Base-by-base conservation (phyloP, 37 sponge, comb jelly and placozoan species). In the Spongilla lacustris region DNA sequence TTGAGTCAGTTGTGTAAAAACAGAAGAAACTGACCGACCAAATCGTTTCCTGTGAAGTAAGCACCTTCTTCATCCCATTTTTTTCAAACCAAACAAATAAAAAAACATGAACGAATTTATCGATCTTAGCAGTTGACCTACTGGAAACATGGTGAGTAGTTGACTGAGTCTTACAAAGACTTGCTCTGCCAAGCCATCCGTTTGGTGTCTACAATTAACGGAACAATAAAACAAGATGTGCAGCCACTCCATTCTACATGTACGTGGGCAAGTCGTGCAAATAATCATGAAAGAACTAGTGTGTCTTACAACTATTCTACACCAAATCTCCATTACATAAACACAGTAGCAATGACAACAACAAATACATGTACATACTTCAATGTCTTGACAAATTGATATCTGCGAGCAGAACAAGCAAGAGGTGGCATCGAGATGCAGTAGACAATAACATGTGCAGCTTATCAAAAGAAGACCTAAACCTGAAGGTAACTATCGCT, bases 371-470 rank as follows among this genome's bases (percentile, higher is more conserved):
- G 41, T 23, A 48, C 82, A 32, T 68, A 94, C 97, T 85, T 87
- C 0, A 86, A 28, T 19, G 82, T 24, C 76, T 97, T 97, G 79
- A 97, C 50, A 71, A 97, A 97, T 31, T 94, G n/a, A n/a, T n/a
- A n/a, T n/a, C n/a, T n/a, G n/a, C n/a, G n/a, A 73, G 2, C 91
- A 82, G 68, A 97, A 35, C 19, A 85, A 6, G 6, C 41, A 41
- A 9, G 6, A 41, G 41, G 41, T 3, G 6, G 6, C 3, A 0
- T 24, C 29, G 34, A 34, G 11, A 0, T 27, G n/a, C n/a, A n/a
- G n/a, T n/a, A n/a, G n/a, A n/a, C n/a, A n/a, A n/a, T n/a, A n/a
- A n/a, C n/a, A n/a, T n/a, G n/a, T n/a, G n/a, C n/a, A n/a, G n/a
- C n/a, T n/a, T n/a, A n/a, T n/a, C n/a, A n/a, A n/a, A n/a, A n/a